A percentile compares a stretch with the other conserved stretches of the same genome.
These are phyloP conservation scores for Eupithecia insigniata DNA, from an alignment of 2,888 invertebrate genomes.

Conservation along the genomic window DNA sequence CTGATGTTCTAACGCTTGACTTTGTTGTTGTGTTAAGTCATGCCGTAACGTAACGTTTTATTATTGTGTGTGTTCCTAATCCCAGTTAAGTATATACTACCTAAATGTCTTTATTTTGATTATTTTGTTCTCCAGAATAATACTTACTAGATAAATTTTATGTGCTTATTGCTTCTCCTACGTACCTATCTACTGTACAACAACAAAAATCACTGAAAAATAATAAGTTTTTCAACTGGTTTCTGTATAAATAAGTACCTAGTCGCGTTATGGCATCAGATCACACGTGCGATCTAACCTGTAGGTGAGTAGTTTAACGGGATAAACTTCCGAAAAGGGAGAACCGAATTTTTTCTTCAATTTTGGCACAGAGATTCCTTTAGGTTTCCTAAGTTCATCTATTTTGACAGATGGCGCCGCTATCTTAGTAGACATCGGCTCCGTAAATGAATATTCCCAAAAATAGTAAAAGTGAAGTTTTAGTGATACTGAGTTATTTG, in stretches of 20 bases:
- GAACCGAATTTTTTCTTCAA: no score
- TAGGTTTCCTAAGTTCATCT: no score
- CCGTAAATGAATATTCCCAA: no score
- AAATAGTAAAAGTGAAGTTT: no score
- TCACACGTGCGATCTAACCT: constrained; percentile 7
- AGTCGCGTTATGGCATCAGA: neutral
- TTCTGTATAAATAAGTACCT: neutral
- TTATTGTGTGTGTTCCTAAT: neutral
- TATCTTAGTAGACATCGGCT: no score
- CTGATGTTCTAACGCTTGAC: neutral
- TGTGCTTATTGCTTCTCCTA: neutral
- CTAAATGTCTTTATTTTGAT: neutral
- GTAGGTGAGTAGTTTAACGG: no score
- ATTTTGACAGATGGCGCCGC: no score
- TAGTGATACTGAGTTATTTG: no score
- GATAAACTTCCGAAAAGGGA: no score
- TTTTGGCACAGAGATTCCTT: no score
- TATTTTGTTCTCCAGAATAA: neutral
- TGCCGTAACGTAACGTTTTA: neutral
- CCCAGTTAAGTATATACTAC: no score
- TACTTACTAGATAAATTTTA: neutral
- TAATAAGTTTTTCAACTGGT: neutral
- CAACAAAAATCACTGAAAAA: neutral
- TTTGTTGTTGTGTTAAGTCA: neutral
- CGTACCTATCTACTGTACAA: neutral